Conservation (phyloP, 1,140 invertebrate genomes). For the Temnothorax curvispinosus region DNA sequence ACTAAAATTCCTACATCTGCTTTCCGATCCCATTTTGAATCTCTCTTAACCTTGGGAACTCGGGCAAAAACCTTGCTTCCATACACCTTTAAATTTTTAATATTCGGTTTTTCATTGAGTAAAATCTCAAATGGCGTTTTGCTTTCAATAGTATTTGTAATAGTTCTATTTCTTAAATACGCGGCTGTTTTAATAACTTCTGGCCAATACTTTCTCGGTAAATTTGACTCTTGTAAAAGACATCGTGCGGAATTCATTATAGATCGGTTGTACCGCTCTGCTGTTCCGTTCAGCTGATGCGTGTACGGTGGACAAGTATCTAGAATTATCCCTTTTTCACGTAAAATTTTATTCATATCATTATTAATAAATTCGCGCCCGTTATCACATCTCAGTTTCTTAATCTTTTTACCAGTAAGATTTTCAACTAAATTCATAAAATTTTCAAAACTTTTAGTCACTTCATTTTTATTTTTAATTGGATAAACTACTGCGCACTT, state of each 20-base stretch:
- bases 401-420: not conserved
- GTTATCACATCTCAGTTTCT: not conserved
- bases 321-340: not conserved
- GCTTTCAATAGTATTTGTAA: too few relatives aligned
- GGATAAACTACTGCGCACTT: not conserved
- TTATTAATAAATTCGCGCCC: conserved; percentile 20
- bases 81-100: too few relatives aligned
- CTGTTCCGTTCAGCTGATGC: conserved; percentile 4
- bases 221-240: not conserved
- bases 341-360: not conserved
- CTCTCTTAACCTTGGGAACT: too few relatives aligned
- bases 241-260: conserved; percentile 35
- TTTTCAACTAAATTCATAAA: not conserved
- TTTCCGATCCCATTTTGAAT: too few relatives aligned
- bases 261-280: conserved; percentile 6
- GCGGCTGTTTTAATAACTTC: too few relatives aligned
- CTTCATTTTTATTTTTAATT: not conserved
- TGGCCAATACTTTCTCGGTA: too few relatives aligned
- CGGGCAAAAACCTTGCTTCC: too few relatives aligned
- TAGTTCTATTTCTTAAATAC: too few relatives aligned
- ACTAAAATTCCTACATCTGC: too few relatives aligned
- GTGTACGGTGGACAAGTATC: conserved; percentile 17
- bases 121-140: too few relatives aligned
- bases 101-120: too few relatives aligned
- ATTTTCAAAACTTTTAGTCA: not conserved